phyloP scores from a whole-genome alignment of 2,888 invertebrate genomes.

The Elysia crispata region DNA sequence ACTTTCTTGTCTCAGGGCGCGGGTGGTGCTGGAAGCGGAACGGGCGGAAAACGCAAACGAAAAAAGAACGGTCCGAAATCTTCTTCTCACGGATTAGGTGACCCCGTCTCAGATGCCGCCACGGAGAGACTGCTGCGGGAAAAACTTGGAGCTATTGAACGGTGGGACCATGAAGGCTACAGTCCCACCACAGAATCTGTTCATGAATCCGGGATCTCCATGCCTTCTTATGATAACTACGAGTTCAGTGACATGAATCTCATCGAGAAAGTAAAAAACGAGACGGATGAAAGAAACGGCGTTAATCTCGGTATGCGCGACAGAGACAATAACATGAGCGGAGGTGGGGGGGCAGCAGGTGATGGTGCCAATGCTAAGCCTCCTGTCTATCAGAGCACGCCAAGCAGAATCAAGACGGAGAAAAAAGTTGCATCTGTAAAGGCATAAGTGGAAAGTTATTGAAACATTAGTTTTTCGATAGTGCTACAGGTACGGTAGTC shows the following conservation, averaged over 20 bases:
- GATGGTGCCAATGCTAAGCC: slow-evolving; percentile 22
- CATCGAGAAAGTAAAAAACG: slow-evolving; percentile 33
- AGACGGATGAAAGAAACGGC: neutral
- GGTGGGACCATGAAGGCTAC: neutral
- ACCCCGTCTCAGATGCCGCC: slow-evolving; percentile 4
- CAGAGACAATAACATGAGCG: neutral
- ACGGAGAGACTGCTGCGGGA: slow-evolving; percentile 33
- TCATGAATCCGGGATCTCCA: neutral
- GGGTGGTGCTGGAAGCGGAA: too few species aligned
- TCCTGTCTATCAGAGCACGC: slow-evolving; percentile 33
- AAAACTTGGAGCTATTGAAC: slow-evolving; percentile 36
- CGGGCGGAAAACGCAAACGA: slow-evolving; percentile 1
- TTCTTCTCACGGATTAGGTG: neutral
- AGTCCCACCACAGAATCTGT: slow-evolving; percentile 3
- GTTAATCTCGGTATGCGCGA: neutral
- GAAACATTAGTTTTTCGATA: too few species aligned
- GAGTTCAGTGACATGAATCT: slow-evolving; percentile 23
- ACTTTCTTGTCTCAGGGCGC: too few species aligned
- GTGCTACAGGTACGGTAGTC: too few species aligned
- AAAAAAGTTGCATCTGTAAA: slow-evolving; percentile 33
- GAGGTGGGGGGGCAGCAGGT: too few species aligned
- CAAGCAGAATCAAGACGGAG: slow-evolving; percentile 29
- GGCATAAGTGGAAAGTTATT: neutral
- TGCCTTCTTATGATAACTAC: neutral
- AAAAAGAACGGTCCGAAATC: neutral